These are phyloP conservation scores for Cryptocephalus moraei DNA, from an alignment of 2,888 invertebrate genomes.

Conservation along the genomic window DNA sequence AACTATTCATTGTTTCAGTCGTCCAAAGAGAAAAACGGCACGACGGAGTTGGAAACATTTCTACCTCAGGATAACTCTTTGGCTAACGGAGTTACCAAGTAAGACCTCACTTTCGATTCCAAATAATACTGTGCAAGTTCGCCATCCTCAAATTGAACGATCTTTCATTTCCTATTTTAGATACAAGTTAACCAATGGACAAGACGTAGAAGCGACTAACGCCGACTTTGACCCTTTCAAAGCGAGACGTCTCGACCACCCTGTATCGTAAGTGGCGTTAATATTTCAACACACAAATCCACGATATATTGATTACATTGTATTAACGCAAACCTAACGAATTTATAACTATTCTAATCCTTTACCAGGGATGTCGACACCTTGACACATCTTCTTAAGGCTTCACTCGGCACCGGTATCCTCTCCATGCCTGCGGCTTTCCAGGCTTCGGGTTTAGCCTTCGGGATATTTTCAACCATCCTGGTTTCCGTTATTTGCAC, in stretches of 20 bases:
- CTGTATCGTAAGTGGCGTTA: slow-evolving; percentile 69
- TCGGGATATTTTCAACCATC: slow-evolving; percentile 76
- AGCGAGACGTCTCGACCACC: slow-evolving; percentile 60
- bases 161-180: slow-evolving; percentile 31
- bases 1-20: slow-evolving; percentile 8
- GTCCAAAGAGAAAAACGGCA: slow-evolving; percentile 23
- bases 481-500: slow-evolving; percentile 83
- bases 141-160: no score
- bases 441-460: slow-evolving; percentile 71
- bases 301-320: no score
- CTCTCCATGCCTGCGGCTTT: slow-evolving; percentile 91
- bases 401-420: slow-evolving; percentile 93
- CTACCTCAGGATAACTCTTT: slow-evolving; percentile 59
- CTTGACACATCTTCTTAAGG: slow-evolving; percentile 87
- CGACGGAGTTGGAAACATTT: slow-evolving; percentile 74
- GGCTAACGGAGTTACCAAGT: slow-evolving; percentile 46
- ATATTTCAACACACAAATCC: no score
- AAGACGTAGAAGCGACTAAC: slow-evolving; percentile 45
- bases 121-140: no score
- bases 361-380: slow-evolving; percentile 77
- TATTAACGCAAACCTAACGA: no score
- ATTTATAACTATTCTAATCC: neutral
- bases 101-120: slow-evolving; percentile 30
- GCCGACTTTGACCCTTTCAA: slow-evolving; percentile 63
- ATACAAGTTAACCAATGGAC: slow-evolving; percentile 50